Base-by-base conservation (phyloP, 2,797 vertebrate species). In the Luscinia luscinia region DNA sequence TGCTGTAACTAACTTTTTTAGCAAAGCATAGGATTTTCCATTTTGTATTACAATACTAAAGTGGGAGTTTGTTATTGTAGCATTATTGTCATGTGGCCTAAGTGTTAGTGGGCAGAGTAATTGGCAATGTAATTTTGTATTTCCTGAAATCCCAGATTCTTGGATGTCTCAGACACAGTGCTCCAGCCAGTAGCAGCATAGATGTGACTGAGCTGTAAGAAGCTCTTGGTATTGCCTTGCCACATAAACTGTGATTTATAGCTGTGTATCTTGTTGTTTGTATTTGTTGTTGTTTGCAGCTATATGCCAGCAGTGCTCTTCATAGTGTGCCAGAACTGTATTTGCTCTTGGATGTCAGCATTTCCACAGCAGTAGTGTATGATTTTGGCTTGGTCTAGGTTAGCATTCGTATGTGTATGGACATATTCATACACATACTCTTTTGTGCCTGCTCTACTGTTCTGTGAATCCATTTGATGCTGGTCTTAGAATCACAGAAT, bases 221-320 rank as follows among this genome's bases (percentile, higher is more conserved):
- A 73, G 38, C 26, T 75, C 55, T 61, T 82, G 23, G 15, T 75
- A 48, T 69, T 76, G 36, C 67, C 70, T 84, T 92, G 59, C 21
- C 32, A 14, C 54, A 68, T 54, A 81, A 94, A 67, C 28, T 73
- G 62, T 94, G 63, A 73, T 87, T 95, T 93, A 88, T 48, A 43
- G 76, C 26, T 64, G 27, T n/a, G 15, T 32, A 67, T 52, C 11
- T 1, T 61, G 49, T 51, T 1, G 15, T 67, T 77, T 80, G 17
- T 57, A 59, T 83, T 78, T 94, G 41, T 55, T 90, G 55, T 69
- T 93, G 49, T 72, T 89, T 94, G 62, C 45, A 88, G 55, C 59
- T 88, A 34, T 55, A 58, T 48, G 51, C 79, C 54, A 88, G n/a
- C 51, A 72, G 63, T 54, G 30, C 38, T 61, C 28, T 81, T 88